phyloP scores from a whole-genome alignment of 2,888 invertebrate species.

The Cerastoderma edule region DNA sequence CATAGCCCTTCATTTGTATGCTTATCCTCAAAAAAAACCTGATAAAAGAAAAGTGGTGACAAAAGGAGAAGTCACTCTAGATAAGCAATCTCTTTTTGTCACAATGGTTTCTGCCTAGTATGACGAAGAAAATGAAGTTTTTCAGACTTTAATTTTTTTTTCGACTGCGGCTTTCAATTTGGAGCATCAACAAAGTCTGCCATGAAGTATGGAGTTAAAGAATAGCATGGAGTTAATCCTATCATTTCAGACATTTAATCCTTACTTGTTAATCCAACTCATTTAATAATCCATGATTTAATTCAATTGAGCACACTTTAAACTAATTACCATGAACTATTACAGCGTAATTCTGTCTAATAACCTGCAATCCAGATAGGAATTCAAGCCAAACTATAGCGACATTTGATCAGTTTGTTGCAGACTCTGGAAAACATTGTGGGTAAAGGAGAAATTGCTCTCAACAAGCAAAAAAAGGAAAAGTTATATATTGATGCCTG shows the following conservation, averaged over 20 bases:
- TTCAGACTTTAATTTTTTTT: not conserved
- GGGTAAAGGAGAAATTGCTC: not conserved
- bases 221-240: slow-evolving; percentile 3
- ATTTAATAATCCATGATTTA: not conserved
- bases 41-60: not conserved
- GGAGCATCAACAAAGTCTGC: not conserved
- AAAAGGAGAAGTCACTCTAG: not conserved
- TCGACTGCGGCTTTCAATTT: not conserved
- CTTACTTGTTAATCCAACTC: slow-evolving; percentile 23
- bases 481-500: no score
- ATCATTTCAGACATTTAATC: slow-evolving; percentile 21
- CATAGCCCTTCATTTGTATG: not conserved
- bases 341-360: no score
- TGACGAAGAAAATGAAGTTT: no score
- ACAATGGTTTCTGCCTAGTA: no score
- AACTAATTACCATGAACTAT: no score
- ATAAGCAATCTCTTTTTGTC: slow-evolving; percentile 1
- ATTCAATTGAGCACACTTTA: not conserved
- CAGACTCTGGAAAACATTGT: not conserved
- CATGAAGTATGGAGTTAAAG: not conserved
- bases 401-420: no score
- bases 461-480: no score
- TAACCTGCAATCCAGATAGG: no score
- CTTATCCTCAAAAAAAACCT: not conserved
- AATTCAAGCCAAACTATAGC: no score